Evolutionary conservation across 2,888 invertebrate species (phyloP).

Genomic region (Diarsia dahlii): DNA sequence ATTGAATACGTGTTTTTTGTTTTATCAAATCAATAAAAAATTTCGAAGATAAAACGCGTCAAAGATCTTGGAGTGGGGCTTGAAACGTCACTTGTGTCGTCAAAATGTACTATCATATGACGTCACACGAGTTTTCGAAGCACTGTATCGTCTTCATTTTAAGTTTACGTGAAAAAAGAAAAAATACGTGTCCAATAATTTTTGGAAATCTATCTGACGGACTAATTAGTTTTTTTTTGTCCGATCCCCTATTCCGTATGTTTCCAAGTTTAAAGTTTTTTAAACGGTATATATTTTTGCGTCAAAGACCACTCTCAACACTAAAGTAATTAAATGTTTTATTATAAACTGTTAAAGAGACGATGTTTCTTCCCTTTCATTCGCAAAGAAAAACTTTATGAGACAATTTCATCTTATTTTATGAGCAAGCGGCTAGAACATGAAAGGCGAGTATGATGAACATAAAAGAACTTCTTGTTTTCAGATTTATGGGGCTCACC

Average conservation of each 20-base stretch:
- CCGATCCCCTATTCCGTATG: slow-evolving; percentile 1
- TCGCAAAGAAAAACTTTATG: background rate
- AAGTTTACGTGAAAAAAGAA: too few species aligned
- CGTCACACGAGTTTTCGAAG: too few species aligned
- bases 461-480: background rate
- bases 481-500: background rate
- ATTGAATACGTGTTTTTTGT: too few species aligned
- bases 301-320: background rate
- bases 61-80: too few species aligned
- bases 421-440: background rate
- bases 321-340: slow-evolving; percentile 2
- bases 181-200: too few species aligned
- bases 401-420: background rate
- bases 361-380: background rate
- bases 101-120: too few species aligned
- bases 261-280: background rate
- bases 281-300: slow-evolving; percentile 1
- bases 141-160: too few species aligned
- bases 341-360: background rate
- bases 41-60: too few species aligned
- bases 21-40: too few species aligned
- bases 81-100: too few species aligned
- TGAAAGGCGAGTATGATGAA: background rate
- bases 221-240: too few species aligned
- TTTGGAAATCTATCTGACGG: too few species aligned